Base-by-base conservation (phyloP, 1,140 invertebrate species). In the Nasonia longicornis region DNA sequence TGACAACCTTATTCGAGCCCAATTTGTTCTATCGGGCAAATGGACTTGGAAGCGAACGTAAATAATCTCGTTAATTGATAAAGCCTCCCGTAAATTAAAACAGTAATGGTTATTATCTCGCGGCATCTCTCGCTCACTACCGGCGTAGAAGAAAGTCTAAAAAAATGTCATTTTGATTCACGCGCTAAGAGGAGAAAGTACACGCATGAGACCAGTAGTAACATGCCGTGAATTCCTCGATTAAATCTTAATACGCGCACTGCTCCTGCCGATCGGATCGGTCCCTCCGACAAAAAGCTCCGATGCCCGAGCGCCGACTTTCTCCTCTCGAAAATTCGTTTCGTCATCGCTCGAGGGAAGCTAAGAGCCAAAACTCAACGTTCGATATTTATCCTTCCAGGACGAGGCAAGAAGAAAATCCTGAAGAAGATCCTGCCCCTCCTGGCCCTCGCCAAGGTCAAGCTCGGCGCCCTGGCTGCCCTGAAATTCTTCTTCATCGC, bases 371-470 rank as follows among this genome's bases (percentile, higher is more conserved):
- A 20, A 52, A 7, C 26, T 58, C 3, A 58, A n/a, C 16, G 52
- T 16, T 58, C 52, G 16, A 7, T 16, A 16, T 45, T 85, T 42
- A 11, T 42, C 38, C 38, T 42, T 87, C 26, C 84, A 90, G 93
- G 93, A 76, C 92, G 93, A 83, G 93, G 92, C 77, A 93, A 93
- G 89, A 94, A 94, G 89, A 94, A 94, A 88, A 85, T 92, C 14
- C 71, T 94, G 80, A 92, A 92, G 85, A 89, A 91, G 79, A 85
- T 94, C 26, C 83, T 94, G 75, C 93, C 93, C 11, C 86, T 94
- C 42, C 84, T 94, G 72, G 83, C 93, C 52, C 92, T 91, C 45
- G 89, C 93, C 22, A 94, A 94, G 88, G 87, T 93, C 81, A 94
- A 94, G 86, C 87, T 94, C 70, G 93, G 91, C 63, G 88, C 91